A percentile compares a stretch with the other conserved stretches of the same genome.
phyloP scores from a whole-genome alignment of 1,140 invertebrate genomes.

The Oncopodura yosiiana region DNA sequence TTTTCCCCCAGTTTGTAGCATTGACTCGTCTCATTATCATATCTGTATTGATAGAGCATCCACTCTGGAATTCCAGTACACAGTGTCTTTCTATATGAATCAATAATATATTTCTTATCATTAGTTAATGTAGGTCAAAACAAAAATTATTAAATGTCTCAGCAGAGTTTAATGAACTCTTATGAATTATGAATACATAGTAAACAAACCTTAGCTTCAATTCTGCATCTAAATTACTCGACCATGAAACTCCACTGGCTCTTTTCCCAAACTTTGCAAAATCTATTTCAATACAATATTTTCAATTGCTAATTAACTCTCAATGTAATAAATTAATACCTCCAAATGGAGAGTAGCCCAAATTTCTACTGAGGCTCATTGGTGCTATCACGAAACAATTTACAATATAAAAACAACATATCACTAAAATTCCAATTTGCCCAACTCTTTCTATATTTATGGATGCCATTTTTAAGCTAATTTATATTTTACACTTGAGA shows the following conservation, averaged over 20 bases:
- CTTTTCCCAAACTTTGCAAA: conserved; percentile 20
- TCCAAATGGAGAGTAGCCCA: conserved; percentile 1
- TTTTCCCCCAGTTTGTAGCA: conserved; percentile 20
- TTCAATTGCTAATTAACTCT: no score
- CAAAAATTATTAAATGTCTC: no score
- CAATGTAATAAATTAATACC: neutral
- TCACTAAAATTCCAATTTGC: neutral
- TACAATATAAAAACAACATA: neutral
- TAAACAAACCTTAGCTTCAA: conserved; percentile 12
- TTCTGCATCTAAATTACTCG: conserved; percentile 20
- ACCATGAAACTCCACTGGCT: conserved; percentile 21
- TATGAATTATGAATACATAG: neutral
- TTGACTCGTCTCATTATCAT: conserved; percentile 11
- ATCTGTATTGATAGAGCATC: conserved; percentile 19
- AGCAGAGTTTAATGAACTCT: neutral
- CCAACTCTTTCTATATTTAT: no score
- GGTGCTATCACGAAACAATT: conserved; percentile 16
- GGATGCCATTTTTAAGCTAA: no score
- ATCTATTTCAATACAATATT: neutral
- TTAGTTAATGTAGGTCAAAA: no score
- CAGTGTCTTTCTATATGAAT: conserved; percentile 12
- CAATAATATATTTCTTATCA: no score
- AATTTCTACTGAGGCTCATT: conserved; percentile 11
- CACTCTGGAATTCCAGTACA: conserved; percentile 14
- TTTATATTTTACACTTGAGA: no score